Conservation (phyloP, 2,888 invertebrate genomes). For the Saturnia japonica region DNA sequence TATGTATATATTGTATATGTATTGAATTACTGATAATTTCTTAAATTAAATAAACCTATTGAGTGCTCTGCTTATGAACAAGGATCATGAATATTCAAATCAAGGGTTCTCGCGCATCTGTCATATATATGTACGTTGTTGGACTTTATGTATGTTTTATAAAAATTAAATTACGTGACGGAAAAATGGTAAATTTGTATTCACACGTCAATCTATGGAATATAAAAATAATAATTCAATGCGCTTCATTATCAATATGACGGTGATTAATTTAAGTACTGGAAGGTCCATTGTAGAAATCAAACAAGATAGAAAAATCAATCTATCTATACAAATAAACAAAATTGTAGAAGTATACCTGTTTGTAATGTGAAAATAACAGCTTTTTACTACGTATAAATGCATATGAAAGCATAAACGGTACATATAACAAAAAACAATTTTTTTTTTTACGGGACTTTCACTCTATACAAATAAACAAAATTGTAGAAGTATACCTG, state of each 20-base stretch:
- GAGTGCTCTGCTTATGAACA: constrained; percentile 49
- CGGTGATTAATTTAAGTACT: not conserved
- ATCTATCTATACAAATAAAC: not conserved
- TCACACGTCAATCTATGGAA: not conserved
- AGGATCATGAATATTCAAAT: constrained; percentile 58
- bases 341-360: no score
- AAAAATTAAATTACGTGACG: constrained; percentile 4
- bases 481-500: no score
- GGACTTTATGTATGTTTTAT: constrained; percentile 9
- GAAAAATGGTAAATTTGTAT: not conserved
- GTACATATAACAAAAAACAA: no score
- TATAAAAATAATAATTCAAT: not conserved
- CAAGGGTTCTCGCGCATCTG: constrained; percentile 45
- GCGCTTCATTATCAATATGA: not conserved
- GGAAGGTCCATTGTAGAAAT: not conserved
- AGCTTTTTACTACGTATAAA: no score
- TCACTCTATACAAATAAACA: no score
- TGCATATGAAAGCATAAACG: no score
- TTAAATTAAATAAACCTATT: not conserved
- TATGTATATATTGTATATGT: not conserved
- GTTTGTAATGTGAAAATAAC: no score
- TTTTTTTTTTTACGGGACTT: no score
- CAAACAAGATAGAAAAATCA: not conserved
- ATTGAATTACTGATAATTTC: not conserved
- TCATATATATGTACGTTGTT: constrained; percentile 28